A percentile compares a stretch with the other conserved stretches of the same genome.
Conservation (phyloP, 2,888 invertebrate genomes). For the Diaperis boleti region DNA sequence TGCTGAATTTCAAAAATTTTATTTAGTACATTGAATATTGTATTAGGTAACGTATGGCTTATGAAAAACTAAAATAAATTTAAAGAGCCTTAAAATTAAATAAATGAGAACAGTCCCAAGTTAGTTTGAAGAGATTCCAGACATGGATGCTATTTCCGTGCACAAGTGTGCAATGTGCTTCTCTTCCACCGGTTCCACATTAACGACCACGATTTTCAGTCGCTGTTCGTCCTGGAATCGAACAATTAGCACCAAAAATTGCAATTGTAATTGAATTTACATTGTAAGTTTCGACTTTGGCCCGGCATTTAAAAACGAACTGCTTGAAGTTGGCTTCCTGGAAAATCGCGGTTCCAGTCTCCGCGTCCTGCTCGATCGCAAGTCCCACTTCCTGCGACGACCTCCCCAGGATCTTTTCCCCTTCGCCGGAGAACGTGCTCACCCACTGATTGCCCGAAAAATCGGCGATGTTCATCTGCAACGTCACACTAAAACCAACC, state of each 20-base stretch:
- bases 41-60: no score
- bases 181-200: slow-evolving; percentile 77
- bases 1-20: no score
- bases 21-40: no score
- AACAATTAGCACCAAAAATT: no score
- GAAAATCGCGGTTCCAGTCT: slow-evolving; percentile 77
- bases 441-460: slow-evolving; percentile 90
- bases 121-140: slow-evolving; percentile 4
- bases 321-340: slow-evolving; percentile 82
- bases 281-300: slow-evolving; percentile 92
- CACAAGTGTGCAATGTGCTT: slow-evolving; percentile 72
- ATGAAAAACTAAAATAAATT: no score
- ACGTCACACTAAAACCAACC: neutral
- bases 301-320: slow-evolving; percentile 85
- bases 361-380: slow-evolving; percentile 76
- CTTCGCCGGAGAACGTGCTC: slow-evolving; percentile 89
- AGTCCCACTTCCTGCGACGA: slow-evolving; percentile 84
- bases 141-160: slow-evolving; percentile 48
- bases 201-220: slow-evolving; percentile 80
- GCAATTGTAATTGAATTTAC: slow-evolving; percentile 67
- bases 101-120: no score
- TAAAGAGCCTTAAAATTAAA: no score
- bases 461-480: slow-evolving; percentile 87
- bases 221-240: slow-evolving; percentile 81
- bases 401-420: slow-evolving; percentile 80